Evolutionary conservation across 2,113 vertebrate genomes (phyloP), one percentile per base, ranked within the genome.

Genomic region (Tympanuchus pallidicinctus): DNA sequence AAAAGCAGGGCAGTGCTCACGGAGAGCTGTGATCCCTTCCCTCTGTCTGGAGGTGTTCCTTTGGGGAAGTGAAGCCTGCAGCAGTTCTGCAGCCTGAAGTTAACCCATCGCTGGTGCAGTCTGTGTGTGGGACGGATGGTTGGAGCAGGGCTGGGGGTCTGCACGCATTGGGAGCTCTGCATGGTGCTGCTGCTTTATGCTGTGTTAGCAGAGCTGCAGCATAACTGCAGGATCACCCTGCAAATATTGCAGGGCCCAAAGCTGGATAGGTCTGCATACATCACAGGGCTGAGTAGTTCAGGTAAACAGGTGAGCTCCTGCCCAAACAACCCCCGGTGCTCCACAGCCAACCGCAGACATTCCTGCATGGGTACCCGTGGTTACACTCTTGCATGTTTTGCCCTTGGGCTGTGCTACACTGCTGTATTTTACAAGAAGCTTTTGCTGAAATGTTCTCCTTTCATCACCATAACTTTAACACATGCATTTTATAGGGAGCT

Each of bases 301-400:
- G 87, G 77, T 96, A 91, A 95, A 96, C 72, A 97, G 96, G 97
- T 97, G 89, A 97, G 86, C 88, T 92, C 83, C 72, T 93, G 95
- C 94, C 82, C 92, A 95, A 97, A 89, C 4, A 42, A 94, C 95
- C 97, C 97, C 74, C 32, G 36, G 77, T 52, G 25, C 27, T 14
- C 50, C 13, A 15, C 50, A 14, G 63, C 63, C 61, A 27, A 34
- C 36, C 10, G 10, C 15, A 11, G 19, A 5, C 34, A 6, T 64
- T 28, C 2, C 1, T 25, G 30, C 2, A 8, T 25, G 48, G 50
- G 48, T 25, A 12, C 48, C 48, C 38, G 9, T 38, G 38, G 42
- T 16, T 43, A 43, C 42, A 43, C 16, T 43, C 40, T 24, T 32
- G 36, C 52, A 13, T 27, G 25, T 27, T 52, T 27, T 38, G 60